Percentiles rank a stretch among this genome's conserved stretches.
Evolutionary conservation across 2,113 vertebrate genomes (phyloP).

Genomic region (Pedetes capensis): DNA sequence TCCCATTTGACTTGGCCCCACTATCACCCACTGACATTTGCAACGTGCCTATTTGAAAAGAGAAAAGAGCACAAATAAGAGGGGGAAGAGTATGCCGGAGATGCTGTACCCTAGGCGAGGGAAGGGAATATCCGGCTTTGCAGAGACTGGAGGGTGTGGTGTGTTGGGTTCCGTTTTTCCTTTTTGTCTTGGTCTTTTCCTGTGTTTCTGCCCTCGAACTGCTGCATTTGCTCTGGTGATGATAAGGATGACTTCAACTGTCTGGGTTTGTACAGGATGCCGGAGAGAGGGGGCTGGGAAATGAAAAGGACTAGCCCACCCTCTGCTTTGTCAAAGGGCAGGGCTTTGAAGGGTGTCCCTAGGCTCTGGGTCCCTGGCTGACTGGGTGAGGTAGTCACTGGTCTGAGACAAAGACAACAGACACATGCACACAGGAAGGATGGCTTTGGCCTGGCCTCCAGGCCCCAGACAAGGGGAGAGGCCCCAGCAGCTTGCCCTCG

Average conservation of each 20-base stretch:
- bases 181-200: slow-evolving; percentile 76
- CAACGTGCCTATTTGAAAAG: slow-evolving; percentile 66
- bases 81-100: not conserved
- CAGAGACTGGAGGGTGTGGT: slow-evolving; percentile 46
- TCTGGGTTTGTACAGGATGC: slow-evolving; percentile 63
- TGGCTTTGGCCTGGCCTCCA: not conserved
- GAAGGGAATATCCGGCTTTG: slow-evolving; percentile 72
- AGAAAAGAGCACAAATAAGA: slow-evolving; percentile 45
- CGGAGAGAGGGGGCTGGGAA: slow-evolving; percentile 62
- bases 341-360: slow-evolving; percentile 3
- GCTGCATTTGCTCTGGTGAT: slow-evolving; percentile 74
- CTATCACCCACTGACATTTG: slow-evolving; percentile 57
- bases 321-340: slow-evolving; percentile 8
- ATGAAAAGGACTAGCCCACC: not conserved
- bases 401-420: not conserved
- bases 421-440: not conserved
- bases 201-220: slow-evolving; percentile 76
- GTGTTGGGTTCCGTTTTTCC: slow-evolving; percentile 18
- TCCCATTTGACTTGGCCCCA: slow-evolving; percentile 61
- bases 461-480: not conserved
- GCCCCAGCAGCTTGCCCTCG: not conserved
- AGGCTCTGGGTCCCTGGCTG: not conserved
- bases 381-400: not conserved
- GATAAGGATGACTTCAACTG: slow-evolving; percentile 72
- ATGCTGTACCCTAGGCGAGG: slow-evolving; percentile 75